A percentile compares a stretch with the other conserved stretches of the same genome.
Evolutionary conservation across 2,113 vertebrate species (phyloP).

Genomic region (Morone chrysops): DNA sequence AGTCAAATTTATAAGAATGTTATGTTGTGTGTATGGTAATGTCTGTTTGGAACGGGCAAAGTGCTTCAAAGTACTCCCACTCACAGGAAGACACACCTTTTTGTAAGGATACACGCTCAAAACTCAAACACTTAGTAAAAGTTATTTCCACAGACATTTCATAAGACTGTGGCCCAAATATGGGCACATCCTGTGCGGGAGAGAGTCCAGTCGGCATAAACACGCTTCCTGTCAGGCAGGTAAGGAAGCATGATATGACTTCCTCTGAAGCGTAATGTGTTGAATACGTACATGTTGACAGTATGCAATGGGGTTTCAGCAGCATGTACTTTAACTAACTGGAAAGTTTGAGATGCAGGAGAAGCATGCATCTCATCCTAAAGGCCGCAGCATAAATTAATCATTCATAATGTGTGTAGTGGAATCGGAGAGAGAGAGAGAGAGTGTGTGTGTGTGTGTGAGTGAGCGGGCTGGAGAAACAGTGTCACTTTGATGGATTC

Average conservation of each 20-base stretch:
- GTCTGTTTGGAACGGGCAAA: conserved; percentile 19
- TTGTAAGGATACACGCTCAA: conserved; percentile 19
- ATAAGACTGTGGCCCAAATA: conserved; percentile 62
- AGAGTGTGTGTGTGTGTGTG: conserved; percentile 29
- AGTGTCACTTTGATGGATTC: conserved; percentile 71
- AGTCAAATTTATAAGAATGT: background rate
- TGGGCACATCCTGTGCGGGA: conserved; percentile 66
- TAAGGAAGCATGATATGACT: conserved; percentile 17
- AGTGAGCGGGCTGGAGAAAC: conserved; percentile 29
- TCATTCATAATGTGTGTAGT: conserved; percentile 41
- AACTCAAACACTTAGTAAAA: background rate
- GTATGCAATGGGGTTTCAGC: background rate
- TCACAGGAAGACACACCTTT: conserved; percentile 73
- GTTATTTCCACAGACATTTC: conserved; percentile 62
- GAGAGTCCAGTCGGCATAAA: background rate
- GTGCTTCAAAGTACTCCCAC: conserved; percentile 56
- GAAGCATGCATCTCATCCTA: conserved; percentile 7
- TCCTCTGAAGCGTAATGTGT: background rate
- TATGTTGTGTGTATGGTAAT: background rate
- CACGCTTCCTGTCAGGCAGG: conserved; percentile 63
- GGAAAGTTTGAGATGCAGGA: conserved; percentile 34
- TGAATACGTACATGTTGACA: background rate
- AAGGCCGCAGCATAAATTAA: conserved; percentile 47
- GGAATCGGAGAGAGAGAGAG: background rate
- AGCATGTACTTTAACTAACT: background rate